Evolutionary conservation across 1,140 invertebrate species (phyloP).

Genomic region (Adoxophyes honmai): DNA sequence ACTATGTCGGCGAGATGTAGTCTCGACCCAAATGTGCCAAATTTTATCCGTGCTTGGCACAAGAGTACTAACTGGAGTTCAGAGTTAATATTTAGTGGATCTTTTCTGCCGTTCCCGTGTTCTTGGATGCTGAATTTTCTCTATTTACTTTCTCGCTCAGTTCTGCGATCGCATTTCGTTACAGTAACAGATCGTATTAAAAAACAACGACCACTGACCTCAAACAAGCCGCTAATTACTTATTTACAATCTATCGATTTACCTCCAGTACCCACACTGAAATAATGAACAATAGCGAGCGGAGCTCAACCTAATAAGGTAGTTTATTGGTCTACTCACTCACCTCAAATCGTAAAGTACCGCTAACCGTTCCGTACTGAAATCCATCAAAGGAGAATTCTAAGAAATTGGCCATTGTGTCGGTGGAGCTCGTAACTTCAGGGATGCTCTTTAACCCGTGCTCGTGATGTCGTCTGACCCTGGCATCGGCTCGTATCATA

Average conservation of each 20-base stretch:
- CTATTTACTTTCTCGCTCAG: too few species aligned
- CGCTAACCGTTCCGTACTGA: conserved; percentile 34
- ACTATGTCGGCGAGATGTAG: too few species aligned
- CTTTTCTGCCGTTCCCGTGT: too few species aligned
- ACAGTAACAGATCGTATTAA: too few species aligned
- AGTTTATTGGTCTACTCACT: conserved; percentile 15
- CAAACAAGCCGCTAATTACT: too few species aligned
- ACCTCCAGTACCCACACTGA: neutral
- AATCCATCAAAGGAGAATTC: conserved; percentile 46
- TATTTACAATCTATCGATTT: neutral
- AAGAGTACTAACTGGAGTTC: too few species aligned
- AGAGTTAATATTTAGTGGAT: too few species aligned
- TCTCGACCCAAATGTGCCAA: too few species aligned
- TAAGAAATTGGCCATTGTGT: conserved; percentile 71
- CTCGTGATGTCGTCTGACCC: conserved; percentile 70
- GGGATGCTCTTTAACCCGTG: conserved; percentile 64
- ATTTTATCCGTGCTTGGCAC: too few species aligned
- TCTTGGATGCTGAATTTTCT: too few species aligned
- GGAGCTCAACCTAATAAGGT: neutral
- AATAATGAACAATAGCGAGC: conserved; percentile 1
- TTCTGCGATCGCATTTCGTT: too few species aligned
- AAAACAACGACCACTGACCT: too few species aligned
- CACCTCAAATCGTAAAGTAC: conserved; percentile 23
- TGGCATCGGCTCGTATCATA: conserved; percentile 69
- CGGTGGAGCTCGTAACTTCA: conserved; percentile 59